Base-by-base conservation (phyloP, 2,888 invertebrate species). In the Apoda limacodes region DNA sequence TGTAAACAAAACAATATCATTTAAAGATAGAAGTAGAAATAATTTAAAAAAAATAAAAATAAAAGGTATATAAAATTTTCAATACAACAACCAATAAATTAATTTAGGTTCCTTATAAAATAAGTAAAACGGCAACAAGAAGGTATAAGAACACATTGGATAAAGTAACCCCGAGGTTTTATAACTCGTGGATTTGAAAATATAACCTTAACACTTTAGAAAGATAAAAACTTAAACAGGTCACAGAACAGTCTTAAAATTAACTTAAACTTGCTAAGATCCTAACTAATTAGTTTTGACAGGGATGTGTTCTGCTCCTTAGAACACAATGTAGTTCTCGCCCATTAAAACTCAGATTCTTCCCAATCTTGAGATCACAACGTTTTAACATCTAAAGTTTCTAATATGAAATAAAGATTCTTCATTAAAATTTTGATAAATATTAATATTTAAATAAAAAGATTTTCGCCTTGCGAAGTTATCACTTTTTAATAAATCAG, bases 181-280 rank as follows among this genome's bases (percentile, higher is more conserved):
- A n/a, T n/a, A n/a, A n/a, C n/a, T n/a, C n/a, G n/a, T n/a, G n/a
- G n/a, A n/a, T n/a, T n/a, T n/a, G n/a, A 57, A 51, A 55, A 60
- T 48, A 50, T 48, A 55, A 6, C 56, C 67, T 63, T 68, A 72
- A 72, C 71, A 62, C 58, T 61, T 66, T 67, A 70, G 70, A 71
- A 66, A 71, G 70, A 71, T 71, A 72, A 70, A 74, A 75, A 74
- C 69, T 62, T 68, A 75, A 80, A 81, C 82, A 82, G 82, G 82
- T 82, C 82, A 82, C 82, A 75, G 76, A 70, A 82, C 81, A 82
- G 82, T 82, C 82, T 82, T 82, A 81, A 65, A 52, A 74, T 74
- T 76, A 82, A 82, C 82, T 82, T 82, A 81, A 65, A 52, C 75
- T 74, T 76, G 74, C 80, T 80, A 80, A 74, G 64, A 60, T 70